A percentile compares a stretch with the other conserved stretches of the same genome.
These are phyloP conservation scores for Drosophila cognata DNA, from an alignment of 2,888 invertebrate species.

Conservation along the genomic window DNA sequence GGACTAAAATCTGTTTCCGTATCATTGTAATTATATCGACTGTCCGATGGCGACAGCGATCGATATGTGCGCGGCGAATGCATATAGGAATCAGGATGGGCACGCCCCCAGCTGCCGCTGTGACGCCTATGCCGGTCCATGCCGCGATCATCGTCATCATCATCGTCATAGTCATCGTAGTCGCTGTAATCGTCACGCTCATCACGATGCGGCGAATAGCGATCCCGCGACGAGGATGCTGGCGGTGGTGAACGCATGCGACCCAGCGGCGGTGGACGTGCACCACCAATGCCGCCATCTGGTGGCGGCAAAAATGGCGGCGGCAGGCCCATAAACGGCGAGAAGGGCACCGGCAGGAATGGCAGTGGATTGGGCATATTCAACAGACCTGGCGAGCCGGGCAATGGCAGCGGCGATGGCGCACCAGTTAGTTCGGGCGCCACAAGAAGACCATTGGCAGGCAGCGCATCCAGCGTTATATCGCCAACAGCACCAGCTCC, in stretches of 20 bases:
- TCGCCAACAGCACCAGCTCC: slow-evolving; percentile 47
- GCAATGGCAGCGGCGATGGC: slow-evolving; percentile 84
- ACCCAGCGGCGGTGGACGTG: slow-evolving; percentile 86
- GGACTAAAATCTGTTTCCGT: slow-evolving; percentile 90
- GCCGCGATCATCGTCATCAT: slow-evolving; percentile 63
- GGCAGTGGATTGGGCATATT: slow-evolving; percentile 85
- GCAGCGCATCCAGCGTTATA: slow-evolving; percentile 28
- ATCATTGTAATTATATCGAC: slow-evolving; percentile 87
- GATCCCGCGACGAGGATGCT: slow-evolving; percentile 52
- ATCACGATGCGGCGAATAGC: slow-evolving; percentile 63
- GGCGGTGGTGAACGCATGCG: slow-evolving; percentile 86
- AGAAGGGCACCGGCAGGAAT: slow-evolving; percentile 87
- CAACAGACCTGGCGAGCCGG: slow-evolving; percentile 83
- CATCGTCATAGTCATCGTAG: slow-evolving; percentile 66
- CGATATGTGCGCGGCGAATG: slow-evolving; percentile 82
- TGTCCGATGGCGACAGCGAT: slow-evolving; percentile 84
- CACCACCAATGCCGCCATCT: slow-evolving; percentile 84
- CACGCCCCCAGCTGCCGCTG: slow-evolving; percentile 76
- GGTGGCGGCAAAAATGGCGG: slow-evolving; percentile 87
- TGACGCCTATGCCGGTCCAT: slow-evolving; percentile 57
- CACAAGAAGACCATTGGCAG: slow-evolving; percentile 53
- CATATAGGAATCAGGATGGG: slow-evolving; percentile 77
- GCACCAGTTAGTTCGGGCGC: slow-evolving; percentile 71
- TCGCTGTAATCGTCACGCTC: slow-evolving; percentile 79
- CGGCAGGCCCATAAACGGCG: slow-evolving; percentile 87